These are phyloP conservation scores for Muntiacus reevesi DNA, from an alignment of 2,113 vertebrate species.

Conservation along the genomic window DNA sequence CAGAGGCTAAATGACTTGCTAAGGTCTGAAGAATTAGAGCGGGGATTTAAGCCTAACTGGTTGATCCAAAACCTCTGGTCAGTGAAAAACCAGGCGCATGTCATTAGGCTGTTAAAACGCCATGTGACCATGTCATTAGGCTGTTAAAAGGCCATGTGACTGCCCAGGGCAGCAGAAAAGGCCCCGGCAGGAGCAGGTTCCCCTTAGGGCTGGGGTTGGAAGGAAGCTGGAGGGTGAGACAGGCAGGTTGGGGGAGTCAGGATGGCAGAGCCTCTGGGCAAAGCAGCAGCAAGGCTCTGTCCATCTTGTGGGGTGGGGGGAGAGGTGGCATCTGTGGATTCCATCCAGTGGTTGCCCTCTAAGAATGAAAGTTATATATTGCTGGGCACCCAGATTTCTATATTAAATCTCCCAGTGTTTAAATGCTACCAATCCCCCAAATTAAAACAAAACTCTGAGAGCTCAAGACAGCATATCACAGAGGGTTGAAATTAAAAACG, in stretches of 20 bases:
- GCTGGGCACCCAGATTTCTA: not conserved
- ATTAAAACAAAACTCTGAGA: not conserved
- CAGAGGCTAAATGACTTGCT: not conserved
- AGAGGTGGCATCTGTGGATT: rapidly evolving
- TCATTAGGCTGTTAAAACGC: not conserved
- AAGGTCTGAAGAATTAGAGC: not conserved
- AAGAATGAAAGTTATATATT: not conserved
- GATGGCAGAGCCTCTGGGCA: not conserved
- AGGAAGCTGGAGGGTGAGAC: not conserved
- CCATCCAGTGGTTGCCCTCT: not conserved
- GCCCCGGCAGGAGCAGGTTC: not conserved
- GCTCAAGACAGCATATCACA: not conserved
- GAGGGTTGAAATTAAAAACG: not conserved
- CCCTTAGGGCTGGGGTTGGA: not conserved
- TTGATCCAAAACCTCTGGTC: not conserved
- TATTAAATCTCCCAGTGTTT: not conserved
- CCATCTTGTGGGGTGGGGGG: not conserved
- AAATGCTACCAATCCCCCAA: not conserved
- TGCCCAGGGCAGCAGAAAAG: not conserved
- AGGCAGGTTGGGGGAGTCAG: not conserved
- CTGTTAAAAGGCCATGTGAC: not conserved
- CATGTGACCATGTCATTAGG: not conserved
- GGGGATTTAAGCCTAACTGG: not conserved
- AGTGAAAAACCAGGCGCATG: not conserved
- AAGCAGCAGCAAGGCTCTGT: not conserved